Conservation (phyloP, 2,113 vertebrate species). For the Tragelaphus buxtoni region DNA sequence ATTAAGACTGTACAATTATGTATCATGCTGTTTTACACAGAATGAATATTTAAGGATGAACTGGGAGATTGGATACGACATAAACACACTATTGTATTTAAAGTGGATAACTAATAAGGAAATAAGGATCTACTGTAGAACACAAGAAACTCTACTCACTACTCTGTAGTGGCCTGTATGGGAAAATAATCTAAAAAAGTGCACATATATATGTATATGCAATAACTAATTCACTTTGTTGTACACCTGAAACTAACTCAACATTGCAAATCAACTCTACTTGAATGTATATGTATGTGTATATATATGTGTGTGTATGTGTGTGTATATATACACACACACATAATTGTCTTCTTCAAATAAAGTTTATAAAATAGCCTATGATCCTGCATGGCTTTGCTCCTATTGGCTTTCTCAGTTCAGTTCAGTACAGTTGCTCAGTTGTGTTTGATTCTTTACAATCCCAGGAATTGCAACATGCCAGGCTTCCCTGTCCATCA, state of each 20-base stretch:
- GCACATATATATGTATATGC: not conserved
- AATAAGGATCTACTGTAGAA: not conserved
- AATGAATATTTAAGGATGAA: not conserved
- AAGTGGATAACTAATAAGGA: not conserved
- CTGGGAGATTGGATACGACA: not conserved
- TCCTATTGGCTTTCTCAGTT: not conserved
- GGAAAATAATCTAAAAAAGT: not conserved
- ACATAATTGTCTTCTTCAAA: not conserved
- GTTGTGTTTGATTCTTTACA: not conserved
- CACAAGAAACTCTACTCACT: not conserved
- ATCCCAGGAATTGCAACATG: not conserved
- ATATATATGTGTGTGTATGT: accelerated
- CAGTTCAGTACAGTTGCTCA: not conserved
- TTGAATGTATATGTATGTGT: not conserved
- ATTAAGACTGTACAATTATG: no score
- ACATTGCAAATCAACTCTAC: not conserved
- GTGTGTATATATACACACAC: accelerated
- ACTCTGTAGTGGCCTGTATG: not conserved
- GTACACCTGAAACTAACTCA: not conserved
- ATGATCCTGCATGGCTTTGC: not conserved
- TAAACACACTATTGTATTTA: not conserved
- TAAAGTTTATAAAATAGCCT: not conserved
- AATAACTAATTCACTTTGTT: not conserved
- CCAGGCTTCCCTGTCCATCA: not conserved
- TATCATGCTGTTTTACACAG: no score